These are phyloP conservation scores for Nomada lathburiana DNA, from an alignment of 2,888 invertebrate genomes.

Conservation along the genomic window DNA sequence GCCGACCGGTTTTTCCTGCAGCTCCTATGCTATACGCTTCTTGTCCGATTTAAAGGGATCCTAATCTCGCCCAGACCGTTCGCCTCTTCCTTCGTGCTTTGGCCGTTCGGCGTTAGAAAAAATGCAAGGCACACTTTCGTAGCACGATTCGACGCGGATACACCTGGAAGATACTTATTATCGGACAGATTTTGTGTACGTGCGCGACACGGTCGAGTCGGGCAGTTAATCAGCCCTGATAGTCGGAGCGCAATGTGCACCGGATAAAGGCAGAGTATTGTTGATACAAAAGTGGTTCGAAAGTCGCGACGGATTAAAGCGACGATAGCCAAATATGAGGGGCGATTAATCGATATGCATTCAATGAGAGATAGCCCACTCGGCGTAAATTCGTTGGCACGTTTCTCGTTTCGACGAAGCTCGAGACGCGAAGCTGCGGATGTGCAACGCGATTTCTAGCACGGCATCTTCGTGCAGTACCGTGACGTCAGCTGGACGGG, in stretches of 20 bases:
- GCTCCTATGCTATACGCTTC: slow-evolving; percentile 5
- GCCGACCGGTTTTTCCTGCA: slow-evolving; percentile 45
- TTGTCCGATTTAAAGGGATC: slow-evolving; percentile 42
- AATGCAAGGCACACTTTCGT: not conserved
- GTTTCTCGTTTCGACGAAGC: not conserved
- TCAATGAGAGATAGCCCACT: not conserved
- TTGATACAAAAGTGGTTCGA: not conserved
- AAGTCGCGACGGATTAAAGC: not conserved
- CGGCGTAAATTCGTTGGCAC: too few relatives aligned
- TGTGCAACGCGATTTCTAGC: slow-evolving; percentile 15
- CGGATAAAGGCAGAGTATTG: not conserved
- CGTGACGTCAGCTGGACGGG: slow-evolving; percentile 74
- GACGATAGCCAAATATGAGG: slow-evolving; percentile 1
- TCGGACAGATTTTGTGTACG: too few relatives aligned
- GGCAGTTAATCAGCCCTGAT: not conserved
- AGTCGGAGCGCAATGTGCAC: not conserved
- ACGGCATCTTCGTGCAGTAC: slow-evolving; percentile 29
- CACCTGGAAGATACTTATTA: too few relatives aligned
- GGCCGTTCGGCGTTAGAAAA: slow-evolving; percentile 28
- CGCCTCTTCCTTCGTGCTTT: not conserved
- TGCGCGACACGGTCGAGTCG: not conserved
- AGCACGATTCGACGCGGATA: too few relatives aligned
- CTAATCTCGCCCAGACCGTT: slow-evolving; percentile 28
- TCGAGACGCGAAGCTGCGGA: not conserved
- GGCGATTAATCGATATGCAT: slow-evolving; percentile 9